A percentile compares a stretch with the other conserved stretches of the same genome.
Evolutionary conservation across 1,140 invertebrate genomes (phyloP).

Genomic region (Paramacrobiotus metropolitanus): DNA sequence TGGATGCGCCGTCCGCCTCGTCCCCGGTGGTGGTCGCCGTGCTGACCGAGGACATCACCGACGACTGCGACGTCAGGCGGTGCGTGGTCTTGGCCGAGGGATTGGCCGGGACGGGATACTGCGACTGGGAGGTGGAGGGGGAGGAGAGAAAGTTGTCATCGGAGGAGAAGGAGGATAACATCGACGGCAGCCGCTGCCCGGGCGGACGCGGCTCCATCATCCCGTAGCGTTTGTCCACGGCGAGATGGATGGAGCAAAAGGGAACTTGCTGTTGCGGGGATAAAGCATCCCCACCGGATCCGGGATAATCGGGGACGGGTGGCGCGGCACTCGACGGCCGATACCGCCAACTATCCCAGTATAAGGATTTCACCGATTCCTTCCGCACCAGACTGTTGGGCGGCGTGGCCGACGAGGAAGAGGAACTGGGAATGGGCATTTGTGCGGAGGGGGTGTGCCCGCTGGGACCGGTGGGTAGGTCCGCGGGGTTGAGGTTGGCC

Average conservation of each 20-base stretch:
- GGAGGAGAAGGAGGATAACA: background rate
- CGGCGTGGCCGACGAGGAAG: background rate
- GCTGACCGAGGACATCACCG: background rate
- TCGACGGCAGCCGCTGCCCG: background rate
- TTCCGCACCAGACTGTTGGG: background rate
- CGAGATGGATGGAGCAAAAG: background rate
- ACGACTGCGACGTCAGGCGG: background rate
- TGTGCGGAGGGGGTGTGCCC: background rate
- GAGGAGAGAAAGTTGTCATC: conserved; percentile 1
- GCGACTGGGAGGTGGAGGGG: background rate
- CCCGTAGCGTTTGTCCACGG: background rate
- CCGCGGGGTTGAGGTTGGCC: background rate
- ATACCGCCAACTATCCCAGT: background rate
- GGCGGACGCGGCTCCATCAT: too few relatives aligned
- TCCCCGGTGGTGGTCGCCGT: background rate
- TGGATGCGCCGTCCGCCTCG: background rate
- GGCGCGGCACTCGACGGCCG: background rate
- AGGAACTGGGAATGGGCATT: background rate
- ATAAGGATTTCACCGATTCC: background rate
- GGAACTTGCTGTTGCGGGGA: background rate
- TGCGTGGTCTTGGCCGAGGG: background rate
- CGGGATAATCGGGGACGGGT: background rate
- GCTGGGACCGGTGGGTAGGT: too few relatives aligned
- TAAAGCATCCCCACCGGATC: background rate
- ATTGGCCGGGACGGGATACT: background rate